phyloP scores from a whole-genome alignment of 2,113 vertebrate species.

The Nothocercus julius region DNA sequence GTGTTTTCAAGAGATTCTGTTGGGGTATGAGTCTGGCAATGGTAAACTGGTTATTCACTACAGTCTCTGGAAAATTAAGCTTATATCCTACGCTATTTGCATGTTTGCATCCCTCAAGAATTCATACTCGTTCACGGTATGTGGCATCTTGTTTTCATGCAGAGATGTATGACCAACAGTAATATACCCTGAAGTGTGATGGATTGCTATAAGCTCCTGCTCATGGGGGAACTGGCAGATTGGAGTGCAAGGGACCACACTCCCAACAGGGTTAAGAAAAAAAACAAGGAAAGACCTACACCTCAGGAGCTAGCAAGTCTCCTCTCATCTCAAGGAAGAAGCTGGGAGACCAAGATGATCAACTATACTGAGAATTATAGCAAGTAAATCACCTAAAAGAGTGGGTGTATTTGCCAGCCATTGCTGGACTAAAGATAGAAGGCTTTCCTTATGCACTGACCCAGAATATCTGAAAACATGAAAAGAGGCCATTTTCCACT shows the following conservation, averaged over 20 bases:
- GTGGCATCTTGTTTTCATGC: neutral
- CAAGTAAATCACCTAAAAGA: neutral
- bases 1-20: neutral
- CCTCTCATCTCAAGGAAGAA: neutral
- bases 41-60: neutral
- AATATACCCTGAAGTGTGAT: neutral
- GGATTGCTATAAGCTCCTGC: neutral
- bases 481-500: conserved; percentile 60
- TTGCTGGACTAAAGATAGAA: conserved; percentile 47
- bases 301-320: neutral
- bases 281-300: neutral
- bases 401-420: neutral
- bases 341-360: neutral
- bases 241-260: neutral
- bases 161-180: neutral
- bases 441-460: conserved; percentile 32
- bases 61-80: neutral
- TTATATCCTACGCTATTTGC: neutral
- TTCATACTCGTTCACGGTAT: neutral
- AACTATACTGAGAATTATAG: neutral
- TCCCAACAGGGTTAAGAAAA: neutral
- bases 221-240: neutral
- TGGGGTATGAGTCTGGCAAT: neutral
- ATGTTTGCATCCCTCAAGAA: neutral
- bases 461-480: conserved; percentile 38